Base-by-base conservation (phyloP, 2,888 invertebrate genomes). In the Schizaphis graminum region DNA sequence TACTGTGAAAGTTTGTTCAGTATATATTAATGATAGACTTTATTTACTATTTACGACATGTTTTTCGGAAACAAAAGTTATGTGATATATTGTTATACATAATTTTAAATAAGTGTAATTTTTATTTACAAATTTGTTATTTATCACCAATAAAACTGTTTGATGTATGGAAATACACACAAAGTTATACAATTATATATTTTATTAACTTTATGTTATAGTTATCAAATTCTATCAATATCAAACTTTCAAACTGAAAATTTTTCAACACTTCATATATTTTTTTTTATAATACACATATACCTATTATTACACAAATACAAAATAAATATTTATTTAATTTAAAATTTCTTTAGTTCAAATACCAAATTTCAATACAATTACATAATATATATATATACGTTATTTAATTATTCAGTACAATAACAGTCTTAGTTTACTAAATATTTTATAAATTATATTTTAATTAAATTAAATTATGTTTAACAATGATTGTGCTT, bases 361-460 rank as follows among this genome's bases (percentile, higher is more conserved):
- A 67, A n/a, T n/a, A 67, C 61, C 67, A 11, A 90, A 67, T 90
- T 35, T 0, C 88, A 53, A 10, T 88, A 8, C 24, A 88, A 49
- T 88, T 88, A 88, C 49, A 49, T 35, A 44, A 53, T 53, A 0
- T 53, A 53, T 21, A 49, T 47, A n/a, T 13, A 28, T 47, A 67
- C n/a, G 35, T 77, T 77, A 49, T 4, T n/a, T 21, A 90, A 47
- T 10, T 47, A 90, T 90, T 67, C 49, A 49, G 49, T 44, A 67
- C n/a, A 61, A 67, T 47, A 90, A 90, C n/a, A 90, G 67, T 47
- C 90, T 67, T 90, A 67, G 16, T 35, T 67, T n/a, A n/a, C 67
- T 67, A 67, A 67, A 67, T 89, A 56, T 41, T 57, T 89, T 56
- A 44, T 89, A 44, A 57, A 61, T 61, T 89, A 89, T 16, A 86